Evolutionary conservation across 2,888 invertebrate genomes (phyloP).

Genomic region (Tanypteryx hageni): DNA sequence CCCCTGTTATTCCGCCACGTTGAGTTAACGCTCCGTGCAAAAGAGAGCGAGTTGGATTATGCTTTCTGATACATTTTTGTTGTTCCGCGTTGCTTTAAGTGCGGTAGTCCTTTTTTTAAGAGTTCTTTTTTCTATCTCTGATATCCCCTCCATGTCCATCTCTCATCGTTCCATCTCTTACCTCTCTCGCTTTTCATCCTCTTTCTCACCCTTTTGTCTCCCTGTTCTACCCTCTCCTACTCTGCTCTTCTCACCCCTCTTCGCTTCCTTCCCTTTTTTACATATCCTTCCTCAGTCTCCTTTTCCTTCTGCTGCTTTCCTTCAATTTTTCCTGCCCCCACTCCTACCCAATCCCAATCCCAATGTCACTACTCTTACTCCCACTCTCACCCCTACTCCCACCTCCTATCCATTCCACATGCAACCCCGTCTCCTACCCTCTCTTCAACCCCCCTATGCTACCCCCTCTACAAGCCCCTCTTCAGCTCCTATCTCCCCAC

Average conservation of each 20-base stretch:
- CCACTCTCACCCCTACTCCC: too few relatives aligned
- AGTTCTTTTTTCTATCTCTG: background rate
- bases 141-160: background rate
- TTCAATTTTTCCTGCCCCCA: too few relatives aligned
- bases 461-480: too few relatives aligned
- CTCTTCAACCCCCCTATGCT: too few relatives aligned
- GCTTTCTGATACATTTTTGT: background rate
- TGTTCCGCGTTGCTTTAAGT: background rate
- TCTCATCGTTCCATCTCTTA: background rate
- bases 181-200: background rate
- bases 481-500: too few relatives aligned
- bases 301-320: background rate
- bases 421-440: too few relatives aligned
- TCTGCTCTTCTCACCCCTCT: background rate
- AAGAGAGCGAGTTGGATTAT: background rate
- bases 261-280: background rate
- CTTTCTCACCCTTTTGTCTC: background rate
- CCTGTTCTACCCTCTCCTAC: background rate
- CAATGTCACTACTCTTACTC: too few relatives aligned
- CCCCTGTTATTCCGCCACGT: constrained; percentile 50
- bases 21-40: constrained; percentile 29
- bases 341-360: too few relatives aligned
- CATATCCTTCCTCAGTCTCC: background rate
- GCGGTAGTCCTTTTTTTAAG: background rate
- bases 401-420: too few relatives aligned